phyloP scores from a whole-genome alignment of 2,797 vertebrate genomes.

The Dipus sagitta region DNA sequence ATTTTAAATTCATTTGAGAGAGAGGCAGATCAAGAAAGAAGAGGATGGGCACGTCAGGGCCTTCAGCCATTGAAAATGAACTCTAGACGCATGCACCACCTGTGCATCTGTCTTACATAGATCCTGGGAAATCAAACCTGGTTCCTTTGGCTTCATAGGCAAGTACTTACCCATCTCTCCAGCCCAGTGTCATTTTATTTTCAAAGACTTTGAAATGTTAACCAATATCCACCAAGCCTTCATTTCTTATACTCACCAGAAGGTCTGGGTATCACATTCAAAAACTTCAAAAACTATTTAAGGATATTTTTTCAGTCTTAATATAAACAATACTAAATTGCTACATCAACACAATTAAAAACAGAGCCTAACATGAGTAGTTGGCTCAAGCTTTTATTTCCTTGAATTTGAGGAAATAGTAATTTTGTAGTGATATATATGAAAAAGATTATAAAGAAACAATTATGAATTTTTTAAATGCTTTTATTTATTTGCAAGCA shows the following conservation, averaged over 20 bases:
- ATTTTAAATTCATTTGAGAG: too few relatives aligned
- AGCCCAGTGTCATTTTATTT: slow-evolving; percentile 15
- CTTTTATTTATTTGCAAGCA: too few relatives aligned
- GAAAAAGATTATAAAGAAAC: slow-evolving; percentile 36
- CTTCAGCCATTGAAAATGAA: too few relatives aligned
- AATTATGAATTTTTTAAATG: neutral
- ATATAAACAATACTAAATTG: slow-evolving; percentile 72
- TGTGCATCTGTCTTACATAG: too few relatives aligned
- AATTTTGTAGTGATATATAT: slow-evolving; percentile 7
- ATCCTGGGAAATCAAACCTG: too few relatives aligned
- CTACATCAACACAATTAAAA: slow-evolving; percentile 70
- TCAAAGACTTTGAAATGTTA: slow-evolving; percentile 80
- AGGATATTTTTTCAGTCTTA: slow-evolving; percentile 52
- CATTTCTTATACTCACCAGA: slow-evolving; percentile 76
- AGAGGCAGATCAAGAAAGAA: too few relatives aligned
- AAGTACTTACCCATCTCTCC: too few relatives aligned
- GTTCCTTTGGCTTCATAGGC: too few relatives aligned
- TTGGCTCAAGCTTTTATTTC: neutral
- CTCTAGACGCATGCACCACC: too few relatives aligned
- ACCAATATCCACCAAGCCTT: slow-evolving; percentile 71
- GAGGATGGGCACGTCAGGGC: too few relatives aligned
- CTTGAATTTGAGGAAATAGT: slow-evolving; percentile 27
- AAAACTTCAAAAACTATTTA: slow-evolving; percentile 75
- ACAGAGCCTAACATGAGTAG: slow-evolving; percentile 4
- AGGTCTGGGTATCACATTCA: slow-evolving; percentile 73